phyloP scores from a whole-genome alignment of 2,113 vertebrate genomes.

The Phainopepla nitens region DNA sequence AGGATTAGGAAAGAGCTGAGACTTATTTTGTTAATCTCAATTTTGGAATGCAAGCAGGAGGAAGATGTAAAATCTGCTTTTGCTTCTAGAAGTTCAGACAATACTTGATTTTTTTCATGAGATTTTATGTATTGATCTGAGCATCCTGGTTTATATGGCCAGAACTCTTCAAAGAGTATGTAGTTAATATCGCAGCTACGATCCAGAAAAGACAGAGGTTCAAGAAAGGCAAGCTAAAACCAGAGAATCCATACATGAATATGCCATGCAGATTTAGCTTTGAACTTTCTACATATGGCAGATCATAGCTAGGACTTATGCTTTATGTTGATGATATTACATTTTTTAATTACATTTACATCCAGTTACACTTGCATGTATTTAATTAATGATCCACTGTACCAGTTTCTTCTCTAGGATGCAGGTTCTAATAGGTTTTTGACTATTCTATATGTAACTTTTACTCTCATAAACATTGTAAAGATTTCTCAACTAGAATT shows the following conservation, averaged over 20 bases:
- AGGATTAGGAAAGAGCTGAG: not conserved
- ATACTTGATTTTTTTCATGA: not conserved
- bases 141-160: not conserved
- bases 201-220: not conserved
- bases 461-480: not conserved
- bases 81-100: not conserved
- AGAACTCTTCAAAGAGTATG: not conserved
- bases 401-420: not conserved
- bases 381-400: not conserved
- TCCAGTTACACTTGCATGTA: not conserved
- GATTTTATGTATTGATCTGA: not conserved
- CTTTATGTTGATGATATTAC: not conserved
- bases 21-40: not conserved
- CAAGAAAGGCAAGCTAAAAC: not conserved
- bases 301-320: not conserved
- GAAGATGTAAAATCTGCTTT: not conserved
- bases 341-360: not conserved
- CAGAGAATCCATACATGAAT: not conserved
- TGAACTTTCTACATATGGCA: not conserved
- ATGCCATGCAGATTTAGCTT: not conserved
- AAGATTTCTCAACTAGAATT: not conserved
- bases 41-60: not conserved
- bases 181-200: not conserved
- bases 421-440: not conserved
- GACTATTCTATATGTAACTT: not conserved